phyloP scores from a whole-genome alignment of 2,797 vertebrate genomes.

The Melopsittacus undulatus region DNA sequence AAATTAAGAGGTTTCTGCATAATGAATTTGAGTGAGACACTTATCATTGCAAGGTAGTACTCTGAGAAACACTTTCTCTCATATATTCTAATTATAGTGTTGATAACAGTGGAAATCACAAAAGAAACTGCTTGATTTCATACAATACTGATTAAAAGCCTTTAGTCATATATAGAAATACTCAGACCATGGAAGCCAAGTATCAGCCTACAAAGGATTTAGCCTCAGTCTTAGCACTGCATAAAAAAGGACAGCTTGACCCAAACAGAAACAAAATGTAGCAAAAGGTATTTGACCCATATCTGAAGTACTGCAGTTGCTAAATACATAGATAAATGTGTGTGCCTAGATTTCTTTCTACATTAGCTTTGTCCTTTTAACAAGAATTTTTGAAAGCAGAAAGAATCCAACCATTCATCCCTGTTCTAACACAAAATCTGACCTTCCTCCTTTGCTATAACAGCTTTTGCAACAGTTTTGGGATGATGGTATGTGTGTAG shows the following conservation, averaged over 20 bases:
- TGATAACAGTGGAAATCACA: not conserved
- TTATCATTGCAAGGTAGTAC: not conserved
- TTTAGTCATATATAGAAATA: not conserved
- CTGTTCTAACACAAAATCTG: not conserved
- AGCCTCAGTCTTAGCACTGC: not conserved
- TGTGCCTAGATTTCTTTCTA: not conserved
- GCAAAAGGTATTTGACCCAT: not conserved
- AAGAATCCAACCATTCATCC: not conserved
- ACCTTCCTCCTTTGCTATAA: not conserved
- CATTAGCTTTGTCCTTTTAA: not conserved
- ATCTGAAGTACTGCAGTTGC: not conserved
- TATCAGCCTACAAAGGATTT: not conserved
- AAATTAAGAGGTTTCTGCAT: not conserved
- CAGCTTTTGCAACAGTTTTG: not conserved
- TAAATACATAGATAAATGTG: not conserved
- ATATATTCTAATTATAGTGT: not conserved
- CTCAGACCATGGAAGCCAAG: not conserved
- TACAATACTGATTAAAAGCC: not conserved
- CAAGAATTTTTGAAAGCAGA: not conserved
- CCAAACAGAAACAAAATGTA: not conserved
- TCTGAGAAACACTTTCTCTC: not conserved
- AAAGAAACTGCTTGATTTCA: not conserved
- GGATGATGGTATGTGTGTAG: not conserved
- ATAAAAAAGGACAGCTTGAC: not conserved
- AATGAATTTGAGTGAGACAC: not conserved